A percentile compares a stretch with the other conserved stretches of the same genome.
Conservation (phyloP, 2,113 vertebrate genomes). For the Burhinus oedicnemus region DNA sequence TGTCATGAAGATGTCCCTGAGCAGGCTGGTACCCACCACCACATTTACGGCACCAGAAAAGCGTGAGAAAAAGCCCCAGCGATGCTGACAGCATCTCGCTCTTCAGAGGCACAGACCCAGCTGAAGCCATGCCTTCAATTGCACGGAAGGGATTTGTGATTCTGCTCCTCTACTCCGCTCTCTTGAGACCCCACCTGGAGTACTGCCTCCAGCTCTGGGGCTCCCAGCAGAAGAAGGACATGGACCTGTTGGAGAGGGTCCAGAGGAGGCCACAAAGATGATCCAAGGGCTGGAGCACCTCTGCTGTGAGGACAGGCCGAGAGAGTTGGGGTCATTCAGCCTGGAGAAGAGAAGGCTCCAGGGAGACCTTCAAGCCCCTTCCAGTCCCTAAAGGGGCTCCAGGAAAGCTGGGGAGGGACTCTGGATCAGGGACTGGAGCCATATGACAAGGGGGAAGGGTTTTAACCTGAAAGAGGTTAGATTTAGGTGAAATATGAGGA, state of each 20-base stretch:
- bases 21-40: neutral
- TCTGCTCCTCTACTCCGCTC: neutral
- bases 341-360: neutral
- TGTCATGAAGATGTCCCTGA: neutral
- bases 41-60: neutral
- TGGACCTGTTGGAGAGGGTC: neutral
- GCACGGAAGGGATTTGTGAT: neutral
- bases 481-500: neutral
- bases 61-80: neutral
- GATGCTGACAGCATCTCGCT: neutral
- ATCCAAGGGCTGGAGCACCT: neutral
- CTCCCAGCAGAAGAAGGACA: neutral
- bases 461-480: neutral
- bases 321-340: neutral
- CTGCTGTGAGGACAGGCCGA: neutral
- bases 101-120: neutral
- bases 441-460: neutral
- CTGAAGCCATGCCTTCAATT: rapidly evolving
- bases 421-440: neutral
- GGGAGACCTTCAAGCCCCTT: neutral
- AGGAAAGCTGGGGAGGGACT: neutral
- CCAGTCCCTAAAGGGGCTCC: neutral
- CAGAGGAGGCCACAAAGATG: neutral
- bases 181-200: neutral
- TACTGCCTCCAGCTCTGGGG: neutral